Conservation (phyloP, 2,797 vertebrate species). For the Caiman crocodilus region DNA sequence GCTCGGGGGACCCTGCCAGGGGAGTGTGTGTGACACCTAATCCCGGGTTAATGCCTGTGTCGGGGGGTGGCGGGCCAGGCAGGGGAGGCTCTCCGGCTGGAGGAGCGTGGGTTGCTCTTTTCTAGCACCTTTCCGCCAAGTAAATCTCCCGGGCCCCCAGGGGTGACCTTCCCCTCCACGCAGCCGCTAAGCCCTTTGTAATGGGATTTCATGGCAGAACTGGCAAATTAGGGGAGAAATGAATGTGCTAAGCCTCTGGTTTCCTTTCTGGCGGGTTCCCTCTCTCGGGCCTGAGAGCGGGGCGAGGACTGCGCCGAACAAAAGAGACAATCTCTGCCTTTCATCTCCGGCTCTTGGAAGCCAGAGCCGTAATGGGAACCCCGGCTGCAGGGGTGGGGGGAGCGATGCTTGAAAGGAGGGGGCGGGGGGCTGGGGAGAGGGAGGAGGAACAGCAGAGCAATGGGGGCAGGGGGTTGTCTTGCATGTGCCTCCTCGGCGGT, state of each 20-base stretch:
- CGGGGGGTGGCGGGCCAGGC: not conserved
- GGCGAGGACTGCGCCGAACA: conserved; percentile 13
- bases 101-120: conserved; percentile 72
- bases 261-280: conserved; percentile 68
- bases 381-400: not conserved
- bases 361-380: not conserved
- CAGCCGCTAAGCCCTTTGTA: conserved; percentile 74
- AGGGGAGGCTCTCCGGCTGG: not conserved
- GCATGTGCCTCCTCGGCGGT: too few relatives aligned
- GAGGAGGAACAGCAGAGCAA: not conserved
- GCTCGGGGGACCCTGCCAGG: too few relatives aligned
- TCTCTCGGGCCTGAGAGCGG: conserved; percentile 36
- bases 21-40: not conserved
- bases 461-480: accelerated
- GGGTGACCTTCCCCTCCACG: conserved; percentile 68
- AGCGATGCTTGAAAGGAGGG: not conserved
- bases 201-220: conserved; percentile 80
- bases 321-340: conserved; percentile 47
- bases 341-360: conserved; percentile 48
- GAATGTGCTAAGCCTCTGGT: conserved; percentile 73
- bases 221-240: conserved; percentile 76
- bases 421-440: not conserved
- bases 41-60: conserved; percentile 14
- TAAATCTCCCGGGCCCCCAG: conserved; percentile 58
- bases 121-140: conserved; percentile 55